Evolutionary conservation across 1,140 invertebrate species (phyloP).

Genomic region (Micrasema longulum): DNA sequence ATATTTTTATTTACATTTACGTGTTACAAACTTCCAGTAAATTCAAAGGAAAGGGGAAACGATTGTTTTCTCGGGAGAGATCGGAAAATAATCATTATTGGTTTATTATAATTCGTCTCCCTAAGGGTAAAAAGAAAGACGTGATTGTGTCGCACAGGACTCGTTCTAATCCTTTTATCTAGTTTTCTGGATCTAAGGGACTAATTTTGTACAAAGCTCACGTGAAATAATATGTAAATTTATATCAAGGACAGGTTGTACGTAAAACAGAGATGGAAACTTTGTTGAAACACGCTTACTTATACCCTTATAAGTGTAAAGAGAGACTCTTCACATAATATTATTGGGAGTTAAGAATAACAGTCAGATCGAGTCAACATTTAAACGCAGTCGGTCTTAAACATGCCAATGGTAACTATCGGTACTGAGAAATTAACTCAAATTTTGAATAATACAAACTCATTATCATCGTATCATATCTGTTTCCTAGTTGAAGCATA

Average conservation of each 20-base stretch:
- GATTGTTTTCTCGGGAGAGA: no score
- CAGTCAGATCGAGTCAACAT: neutral
- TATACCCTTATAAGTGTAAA: neutral
- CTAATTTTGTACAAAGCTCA: constrained; percentile 12
- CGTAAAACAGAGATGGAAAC: neutral
- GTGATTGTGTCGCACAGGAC: constrained; percentile 7
- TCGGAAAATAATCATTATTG: neutral
- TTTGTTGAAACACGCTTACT: neutral
- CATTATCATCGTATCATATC: no score
- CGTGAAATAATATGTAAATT: constrained; percentile 14
- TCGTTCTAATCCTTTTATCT: constrained; percentile 23
- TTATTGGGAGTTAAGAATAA: neutral
- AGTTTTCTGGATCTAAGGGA: constrained; percentile 3
- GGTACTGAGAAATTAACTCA: neutral
- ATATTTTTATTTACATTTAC: no score
- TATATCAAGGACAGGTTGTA: neutral
- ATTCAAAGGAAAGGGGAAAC: neutral
- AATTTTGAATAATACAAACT: neutral
- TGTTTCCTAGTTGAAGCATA: no score
- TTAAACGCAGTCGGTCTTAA: neutral
- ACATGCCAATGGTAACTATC: neutral
- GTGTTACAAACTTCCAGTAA: no score
- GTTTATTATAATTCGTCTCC: neutral
- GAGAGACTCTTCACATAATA: neutral
- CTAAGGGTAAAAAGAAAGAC: neutral